phyloP scores from a whole-genome alignment of 2,797 vertebrate species.

The Micromesistius poutassou region DNA sequence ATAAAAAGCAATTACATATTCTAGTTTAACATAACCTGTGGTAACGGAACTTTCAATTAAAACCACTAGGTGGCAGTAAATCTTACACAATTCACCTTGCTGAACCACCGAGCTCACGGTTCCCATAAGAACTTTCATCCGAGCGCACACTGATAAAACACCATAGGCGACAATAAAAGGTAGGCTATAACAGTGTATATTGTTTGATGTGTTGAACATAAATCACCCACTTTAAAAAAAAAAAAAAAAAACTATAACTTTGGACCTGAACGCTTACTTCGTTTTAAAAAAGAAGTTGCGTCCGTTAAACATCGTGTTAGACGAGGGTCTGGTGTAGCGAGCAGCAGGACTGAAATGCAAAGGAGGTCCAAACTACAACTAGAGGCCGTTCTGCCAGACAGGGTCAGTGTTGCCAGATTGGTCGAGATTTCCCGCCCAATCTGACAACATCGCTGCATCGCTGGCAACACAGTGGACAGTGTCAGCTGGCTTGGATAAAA shows the following conservation, averaged over 20 bases:
- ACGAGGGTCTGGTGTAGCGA: neutral
- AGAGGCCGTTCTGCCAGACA: neutral
- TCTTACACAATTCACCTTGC: constrained; percentile 2
- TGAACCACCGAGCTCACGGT: neutral
- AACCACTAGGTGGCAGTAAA: constrained; percentile 55
- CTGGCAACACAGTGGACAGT: no score
- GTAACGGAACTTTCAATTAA: neutral
- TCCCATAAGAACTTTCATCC: neutral
- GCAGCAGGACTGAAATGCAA: neutral
- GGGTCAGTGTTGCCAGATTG: no score
- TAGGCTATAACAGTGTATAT: neutral
- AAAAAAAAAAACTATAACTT: neutral
- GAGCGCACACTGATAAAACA: neutral
- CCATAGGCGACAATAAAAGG: neutral
- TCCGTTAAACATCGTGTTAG: neutral
- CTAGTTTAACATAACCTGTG: neutral
- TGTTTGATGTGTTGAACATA: neutral
- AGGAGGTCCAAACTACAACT: neutral
- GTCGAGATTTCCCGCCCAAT: no score
- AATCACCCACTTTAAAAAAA: neutral
- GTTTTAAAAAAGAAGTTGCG: neutral
- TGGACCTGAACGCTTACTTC: neutral
- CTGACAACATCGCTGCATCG: no score
- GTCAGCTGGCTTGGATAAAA: neutral
- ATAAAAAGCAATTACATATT: constrained; percentile 1